Conservation (phyloP, 1,140 invertebrate genomes). For the Dendrolimus kikuchii region DNA sequence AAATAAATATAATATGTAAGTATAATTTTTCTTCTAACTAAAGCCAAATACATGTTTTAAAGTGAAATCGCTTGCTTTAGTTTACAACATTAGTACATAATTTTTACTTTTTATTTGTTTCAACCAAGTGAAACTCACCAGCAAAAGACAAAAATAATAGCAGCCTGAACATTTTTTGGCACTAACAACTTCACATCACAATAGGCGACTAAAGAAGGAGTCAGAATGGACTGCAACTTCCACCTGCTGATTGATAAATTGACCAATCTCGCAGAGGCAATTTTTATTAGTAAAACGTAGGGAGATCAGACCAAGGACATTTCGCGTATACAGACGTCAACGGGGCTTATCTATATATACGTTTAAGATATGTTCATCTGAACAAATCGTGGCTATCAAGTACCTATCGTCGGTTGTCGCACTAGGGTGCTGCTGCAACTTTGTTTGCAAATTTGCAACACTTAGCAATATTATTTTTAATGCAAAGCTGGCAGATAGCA, state of each 20-base stretch:
- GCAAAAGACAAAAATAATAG: conserved; percentile 18
- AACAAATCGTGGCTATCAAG: no score
- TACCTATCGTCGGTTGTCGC: no score
- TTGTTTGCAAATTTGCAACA: no score
- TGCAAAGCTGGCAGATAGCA: no score
- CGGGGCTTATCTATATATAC: no score
- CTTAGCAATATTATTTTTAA: no score
- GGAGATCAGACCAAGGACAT: conserved; percentile 13
- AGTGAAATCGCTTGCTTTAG: not conserved
- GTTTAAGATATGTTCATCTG: no score
- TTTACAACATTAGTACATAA: not conserved
- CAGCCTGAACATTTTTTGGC: conserved; percentile 16
- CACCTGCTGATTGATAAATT: conserved; percentile 51
- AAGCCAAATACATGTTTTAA: not conserved
- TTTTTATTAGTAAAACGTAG: conserved; percentile 36
- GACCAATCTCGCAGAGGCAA: conserved; percentile 31
- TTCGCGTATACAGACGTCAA: no score
- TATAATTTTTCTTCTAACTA: no score
- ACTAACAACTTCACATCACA: conserved; percentile 10
- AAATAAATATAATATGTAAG: no score
- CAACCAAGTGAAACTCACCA: conserved; percentile 19
- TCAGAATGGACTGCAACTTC: conserved; percentile 8
- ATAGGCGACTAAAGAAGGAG: conserved; percentile 3
- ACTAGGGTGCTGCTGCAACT: no score
- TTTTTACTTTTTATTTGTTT: not conserved